These are phyloP conservation scores for Heteractis magnifica DNA, from an alignment of 92 coral and sea anemone genomes.

Conservation along the genomic window DNA sequence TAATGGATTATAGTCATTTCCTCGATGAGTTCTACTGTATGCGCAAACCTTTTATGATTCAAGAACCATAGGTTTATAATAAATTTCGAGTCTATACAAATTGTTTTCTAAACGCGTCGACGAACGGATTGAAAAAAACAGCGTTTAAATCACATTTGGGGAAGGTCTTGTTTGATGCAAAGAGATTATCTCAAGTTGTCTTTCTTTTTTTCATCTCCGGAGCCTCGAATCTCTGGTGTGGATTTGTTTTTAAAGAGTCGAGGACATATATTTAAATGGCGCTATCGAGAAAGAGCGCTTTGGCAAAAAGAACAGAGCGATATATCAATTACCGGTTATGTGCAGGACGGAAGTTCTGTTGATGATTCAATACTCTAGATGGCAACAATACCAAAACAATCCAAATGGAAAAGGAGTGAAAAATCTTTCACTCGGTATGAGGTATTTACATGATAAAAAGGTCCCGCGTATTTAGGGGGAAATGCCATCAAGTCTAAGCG, in stretches of 20 bases:
- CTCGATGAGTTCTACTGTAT: constrained; percentile 11
- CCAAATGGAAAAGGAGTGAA: constrained; percentile 8
- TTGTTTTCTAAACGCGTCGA: constrained; percentile 25
- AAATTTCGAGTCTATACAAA: constrained; percentile 21
- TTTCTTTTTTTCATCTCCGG: constrained; percentile 20
- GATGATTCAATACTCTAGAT: constrained; percentile 20
- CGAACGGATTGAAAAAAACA: background rate
- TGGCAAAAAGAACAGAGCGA: constrained; percentile 14
- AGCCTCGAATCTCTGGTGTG: constrained; percentile 15
- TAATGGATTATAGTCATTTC: constrained; percentile 27
- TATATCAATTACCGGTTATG: constrained; percentile 49
- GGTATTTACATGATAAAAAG: constrained; percentile 13
- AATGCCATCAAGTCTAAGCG: background rate
- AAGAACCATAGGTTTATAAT: background rate
- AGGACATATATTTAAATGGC: constrained; percentile 26
- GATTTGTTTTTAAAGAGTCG: constrained; percentile 20
- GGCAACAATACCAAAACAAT: constrained; percentile 28
- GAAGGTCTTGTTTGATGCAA: background rate
- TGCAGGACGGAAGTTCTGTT: constrained; percentile 29
- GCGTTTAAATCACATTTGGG: background rate
- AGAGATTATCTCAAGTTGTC: constrained; percentile 22
- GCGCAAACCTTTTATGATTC: constrained; percentile 16
- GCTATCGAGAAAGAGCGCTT: constrained; percentile 17
- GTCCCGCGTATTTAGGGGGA: background rate
- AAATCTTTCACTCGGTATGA: constrained; percentile 26